Evolutionary conservation across 1,140 invertebrate species (phyloP).

Genomic region (Heterodera schachtii): DNA sequence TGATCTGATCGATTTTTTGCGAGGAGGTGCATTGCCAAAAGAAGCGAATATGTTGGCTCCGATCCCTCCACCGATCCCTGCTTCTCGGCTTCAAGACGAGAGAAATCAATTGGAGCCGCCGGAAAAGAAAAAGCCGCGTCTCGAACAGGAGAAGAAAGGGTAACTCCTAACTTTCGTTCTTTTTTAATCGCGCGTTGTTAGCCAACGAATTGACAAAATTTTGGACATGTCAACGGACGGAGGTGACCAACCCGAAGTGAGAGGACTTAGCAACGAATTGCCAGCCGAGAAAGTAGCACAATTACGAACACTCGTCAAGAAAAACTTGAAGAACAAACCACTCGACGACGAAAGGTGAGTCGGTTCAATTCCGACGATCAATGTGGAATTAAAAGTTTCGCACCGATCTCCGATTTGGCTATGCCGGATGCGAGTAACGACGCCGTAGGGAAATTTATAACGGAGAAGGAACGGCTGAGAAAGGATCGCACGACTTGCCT

Average conservation of each 20-base stretch:
- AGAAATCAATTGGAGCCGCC: conserved; percentile 36
- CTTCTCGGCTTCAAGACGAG: conserved; percentile 43
- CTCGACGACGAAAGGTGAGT: conserved; percentile 38
- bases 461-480: conserved; percentile 40
- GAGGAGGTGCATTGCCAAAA: conserved; percentile 36
- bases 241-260: conserved; percentile 33
- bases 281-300: conserved; percentile 52
- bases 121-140: conserved; percentile 38
- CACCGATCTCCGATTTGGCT: conserved; percentile 9
- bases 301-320: conserved; percentile 47
- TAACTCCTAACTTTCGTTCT: conserved; percentile 22
- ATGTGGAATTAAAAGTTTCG: not conserved
- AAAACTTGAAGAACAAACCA: conserved; percentile 49
- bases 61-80: conserved; percentile 42
- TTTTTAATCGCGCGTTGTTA: not conserved
- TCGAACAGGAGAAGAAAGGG: conserved; percentile 53
- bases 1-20: conserved; percentile 42
- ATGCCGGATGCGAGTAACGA: conserved; percentile 36
- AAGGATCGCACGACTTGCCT: conserved; percentile 41
- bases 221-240: conserved; percentile 39
- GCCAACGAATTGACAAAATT: conserved; percentile 44
- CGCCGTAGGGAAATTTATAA: conserved; percentile 39
- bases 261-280: conserved; percentile 41
- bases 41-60: conserved; percentile 49
- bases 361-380: not conserved